These are phyloP conservation scores for Wasmannia auropunctata DNA, from an alignment of 1,140 invertebrate genomes.

Conservation along the genomic window DNA sequence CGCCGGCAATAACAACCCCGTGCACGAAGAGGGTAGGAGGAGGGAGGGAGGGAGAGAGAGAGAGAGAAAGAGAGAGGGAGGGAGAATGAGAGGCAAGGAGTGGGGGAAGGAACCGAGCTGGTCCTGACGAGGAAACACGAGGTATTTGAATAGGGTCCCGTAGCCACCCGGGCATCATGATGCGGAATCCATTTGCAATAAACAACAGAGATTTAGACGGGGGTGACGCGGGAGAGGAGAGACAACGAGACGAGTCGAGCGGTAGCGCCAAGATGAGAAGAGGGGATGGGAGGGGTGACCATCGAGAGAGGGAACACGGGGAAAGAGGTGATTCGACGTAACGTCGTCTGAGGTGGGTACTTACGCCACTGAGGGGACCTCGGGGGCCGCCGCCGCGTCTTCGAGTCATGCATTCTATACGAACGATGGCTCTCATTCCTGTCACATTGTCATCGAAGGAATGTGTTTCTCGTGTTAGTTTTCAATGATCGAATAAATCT, in stretches of 20 bases:
- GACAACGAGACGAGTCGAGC: constrained; percentile 31
- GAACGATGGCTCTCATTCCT: constrained; percentile 79
- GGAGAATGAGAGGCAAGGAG: background rate
- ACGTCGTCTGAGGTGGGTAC: constrained; percentile 79
- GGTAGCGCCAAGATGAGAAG: constrained; percentile 20
- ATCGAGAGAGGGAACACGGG: constrained; percentile 47
- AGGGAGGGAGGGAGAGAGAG: constrained; percentile 27
- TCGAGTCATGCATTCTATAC: constrained; percentile 85
- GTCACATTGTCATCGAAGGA: background rate
- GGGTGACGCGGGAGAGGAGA: constrained; percentile 42
- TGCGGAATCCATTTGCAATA: constrained; percentile 86
- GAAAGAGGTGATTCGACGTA: constrained; percentile 66
- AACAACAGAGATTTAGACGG: constrained; percentile 84
- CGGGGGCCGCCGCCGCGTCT: constrained; percentile 76
- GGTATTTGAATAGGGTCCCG: constrained; percentile 80
- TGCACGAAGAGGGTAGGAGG: constrained; percentile 31
- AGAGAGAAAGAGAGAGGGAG: background rate
- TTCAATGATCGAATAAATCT: background rate
- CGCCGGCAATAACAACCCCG: constrained; percentile 79
- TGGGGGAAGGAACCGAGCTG: constrained; percentile 34
- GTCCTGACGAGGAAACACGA: constrained; percentile 79
- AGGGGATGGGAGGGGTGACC: constrained; percentile 39
- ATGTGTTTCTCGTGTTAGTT: background rate
- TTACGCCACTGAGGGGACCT: constrained; percentile 81
- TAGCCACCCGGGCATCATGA: constrained; percentile 80